Evolutionary conservation across 2,888 invertebrate genomes (phyloP), one percentile per base, ranked within the genome.

Genomic region (Platerodrilus igneus): DNA sequence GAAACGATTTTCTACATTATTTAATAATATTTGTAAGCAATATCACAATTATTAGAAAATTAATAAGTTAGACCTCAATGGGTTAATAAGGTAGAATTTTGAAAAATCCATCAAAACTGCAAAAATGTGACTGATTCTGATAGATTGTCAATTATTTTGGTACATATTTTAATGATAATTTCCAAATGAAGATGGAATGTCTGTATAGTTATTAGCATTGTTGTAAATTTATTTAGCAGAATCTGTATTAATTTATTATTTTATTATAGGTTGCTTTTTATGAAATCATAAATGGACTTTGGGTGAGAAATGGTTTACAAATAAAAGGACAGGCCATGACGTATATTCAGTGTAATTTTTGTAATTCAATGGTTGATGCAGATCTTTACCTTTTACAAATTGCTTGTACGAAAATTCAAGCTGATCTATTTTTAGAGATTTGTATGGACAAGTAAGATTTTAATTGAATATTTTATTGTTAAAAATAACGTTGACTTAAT

Each of bases 271-370:
- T 92, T 44, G 84, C 91, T 8, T 92, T 93, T 69, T 89, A 94
- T 67, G 96, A 96, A 77, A 93, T 97, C 58, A 75, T 93, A 43
- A 86, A 87, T 45, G 91, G 91, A 5, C 78, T 95, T 61, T 97
- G 96, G 96, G 92, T 94, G 34, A 81, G 96, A 48, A 97, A 96
- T 71, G 97, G 96, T 0, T 75, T 94, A 6, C 95, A 95, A 74
- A 95, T 97, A 62, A 92, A 91, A 68, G 95, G 95, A n/a, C 96
- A 97, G 71, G 94, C 94, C 19, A 95, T 95, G 94, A 94, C 95
- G 10, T 97, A 97, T 70, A 91, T 95, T 59, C 96, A 97, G 70
- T 93, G 93, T 55, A 95, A 96, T 71, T 96, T 97, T 73, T 96
- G 95, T 72, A 95, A 95, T 71, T 94, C 94, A 7, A 94, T 96